Conservation (phyloP, 2,888 invertebrate genomes). For the Agrotis clavis region DNA sequence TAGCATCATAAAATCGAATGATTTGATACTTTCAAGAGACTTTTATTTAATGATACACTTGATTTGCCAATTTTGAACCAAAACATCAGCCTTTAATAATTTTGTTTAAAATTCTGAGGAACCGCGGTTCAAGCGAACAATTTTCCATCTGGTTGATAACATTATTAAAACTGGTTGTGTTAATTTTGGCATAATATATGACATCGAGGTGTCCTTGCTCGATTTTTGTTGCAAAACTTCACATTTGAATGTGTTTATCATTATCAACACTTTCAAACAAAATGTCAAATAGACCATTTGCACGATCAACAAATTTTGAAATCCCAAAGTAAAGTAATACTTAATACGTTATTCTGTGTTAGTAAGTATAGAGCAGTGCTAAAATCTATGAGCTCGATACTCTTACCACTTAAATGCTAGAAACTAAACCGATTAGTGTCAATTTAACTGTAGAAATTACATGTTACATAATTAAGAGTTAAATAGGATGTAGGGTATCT, state of each 20-base stretch:
- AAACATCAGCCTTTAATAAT: slow-evolving; percentile 26
- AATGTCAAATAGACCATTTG: slow-evolving; percentile 31
- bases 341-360: slow-evolving; percentile 44
- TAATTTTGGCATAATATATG: slow-evolving; percentile 49
- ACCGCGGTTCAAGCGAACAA: slow-evolving; percentile 23
- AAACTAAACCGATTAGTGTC: slow-evolving; percentile 29
- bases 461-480: background rate
- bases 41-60: slow-evolving; percentile 15
- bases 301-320: slow-evolving; percentile 19
- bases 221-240: slow-evolving; percentile 50
- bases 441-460: slow-evolving; percentile 2
- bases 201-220: slow-evolving; percentile 62
- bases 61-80: slow-evolving; percentile 6
- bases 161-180: slow-evolving; percentile 55
- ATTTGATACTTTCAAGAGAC: background rate
- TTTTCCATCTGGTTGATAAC: slow-evolving; percentile 22
- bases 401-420: slow-evolving; percentile 13
- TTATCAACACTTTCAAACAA: slow-evolving; percentile 35
- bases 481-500: too few species aligned
- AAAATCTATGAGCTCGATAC: slow-evolving; percentile 23
- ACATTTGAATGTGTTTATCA: slow-evolving; percentile 41
- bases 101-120: slow-evolving; percentile 7
- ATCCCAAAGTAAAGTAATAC: slow-evolving; percentile 14
- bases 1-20: background rate
- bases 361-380: slow-evolving; percentile 30